phyloP scores from a whole-genome alignment of 2,888 invertebrate species.

The Cecidostiba fungosa region DNA sequence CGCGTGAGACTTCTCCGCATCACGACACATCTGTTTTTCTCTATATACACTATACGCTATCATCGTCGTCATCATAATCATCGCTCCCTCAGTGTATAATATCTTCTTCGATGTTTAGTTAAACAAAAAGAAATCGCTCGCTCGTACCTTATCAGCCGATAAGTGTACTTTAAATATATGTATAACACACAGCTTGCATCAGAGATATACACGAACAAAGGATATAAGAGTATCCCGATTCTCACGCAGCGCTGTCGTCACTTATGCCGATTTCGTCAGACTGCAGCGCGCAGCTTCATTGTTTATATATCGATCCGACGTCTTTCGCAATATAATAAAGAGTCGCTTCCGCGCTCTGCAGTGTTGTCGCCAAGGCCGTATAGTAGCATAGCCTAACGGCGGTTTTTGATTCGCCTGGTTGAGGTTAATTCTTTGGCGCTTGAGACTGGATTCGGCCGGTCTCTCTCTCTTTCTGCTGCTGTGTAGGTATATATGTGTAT shows the following conservation, averaged over 20 bases:
- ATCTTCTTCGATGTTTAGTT: neutral
- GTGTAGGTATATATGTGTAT: no score
- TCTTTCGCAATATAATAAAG: conserved; percentile 5
- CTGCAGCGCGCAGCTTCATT: conserved; percentile 25
- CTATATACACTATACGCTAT: neutral
- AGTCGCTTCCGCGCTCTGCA: conserved; percentile 5
- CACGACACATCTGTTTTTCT: neutral
- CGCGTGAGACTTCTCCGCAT: neutral
- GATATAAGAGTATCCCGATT: neutral
- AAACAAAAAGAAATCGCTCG: conserved; percentile 23
- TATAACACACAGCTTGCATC: neutral
- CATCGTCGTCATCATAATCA: neutral
- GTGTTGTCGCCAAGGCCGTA: neutral
- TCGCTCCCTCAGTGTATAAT: neutral
- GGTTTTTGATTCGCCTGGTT: neutral
- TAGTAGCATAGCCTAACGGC: neutral
- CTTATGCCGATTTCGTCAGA: conserved; percentile 45
- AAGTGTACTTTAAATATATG: neutral
- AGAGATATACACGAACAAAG: neutral
- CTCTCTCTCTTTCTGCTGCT: no score
- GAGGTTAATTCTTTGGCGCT: neutral
- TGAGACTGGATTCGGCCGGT: neutral
- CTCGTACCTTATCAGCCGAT: neutral
- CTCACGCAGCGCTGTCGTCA: conserved; percentile 21
- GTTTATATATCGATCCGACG: conserved; percentile 38